A percentile compares a stretch with the other conserved stretches of the same genome.
Evolutionary conservation across 1,140 invertebrate genomes (phyloP).

Genomic region (Dufourea novaeangliae): DNA sequence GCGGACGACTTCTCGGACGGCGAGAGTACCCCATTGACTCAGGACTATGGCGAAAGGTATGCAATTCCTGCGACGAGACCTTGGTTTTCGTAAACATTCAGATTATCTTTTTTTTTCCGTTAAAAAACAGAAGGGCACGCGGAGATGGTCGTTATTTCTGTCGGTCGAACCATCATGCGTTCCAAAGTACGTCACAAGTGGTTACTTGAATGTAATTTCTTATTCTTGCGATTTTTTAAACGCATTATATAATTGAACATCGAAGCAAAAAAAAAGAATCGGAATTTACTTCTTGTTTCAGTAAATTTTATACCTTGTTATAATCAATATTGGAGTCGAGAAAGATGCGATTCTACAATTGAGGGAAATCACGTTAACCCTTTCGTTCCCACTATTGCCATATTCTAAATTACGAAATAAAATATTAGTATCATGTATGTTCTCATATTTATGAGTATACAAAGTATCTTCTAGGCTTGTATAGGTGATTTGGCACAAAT

Average conservation of each 20-base stretch:
- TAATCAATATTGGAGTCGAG: too few relatives aligned
- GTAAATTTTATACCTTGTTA: background rate
- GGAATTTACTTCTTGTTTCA: background rate
- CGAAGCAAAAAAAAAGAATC: background rate
- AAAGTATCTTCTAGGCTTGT: too few relatives aligned
- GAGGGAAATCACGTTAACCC: too few relatives aligned
- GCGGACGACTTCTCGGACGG: constrained; percentile 91
- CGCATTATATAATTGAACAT: background rate
- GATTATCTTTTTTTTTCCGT: background rate
- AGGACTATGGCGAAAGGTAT: constrained; percentile 94
- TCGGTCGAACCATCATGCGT: background rate
- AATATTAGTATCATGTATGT: too few relatives aligned
- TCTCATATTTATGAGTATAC: too few relatives aligned
- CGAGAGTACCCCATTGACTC: constrained; percentile 90
- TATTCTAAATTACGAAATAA: too few relatives aligned
- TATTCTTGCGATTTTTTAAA: background rate
- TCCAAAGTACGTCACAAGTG: background rate
- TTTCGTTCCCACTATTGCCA: too few relatives aligned
- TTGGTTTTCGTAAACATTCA: constrained; percentile 14
- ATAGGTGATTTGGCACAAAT: too few relatives aligned
- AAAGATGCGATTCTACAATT: too few relatives aligned
- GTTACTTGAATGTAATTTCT: background rate
- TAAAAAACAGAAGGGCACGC: background rate
- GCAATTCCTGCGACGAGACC: constrained; percentile 2
- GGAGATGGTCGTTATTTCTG: background rate